Evolutionary conservation across 2,113 vertebrate genomes (phyloP).

Genomic region (Nerophis lumbriciformis): DNA sequence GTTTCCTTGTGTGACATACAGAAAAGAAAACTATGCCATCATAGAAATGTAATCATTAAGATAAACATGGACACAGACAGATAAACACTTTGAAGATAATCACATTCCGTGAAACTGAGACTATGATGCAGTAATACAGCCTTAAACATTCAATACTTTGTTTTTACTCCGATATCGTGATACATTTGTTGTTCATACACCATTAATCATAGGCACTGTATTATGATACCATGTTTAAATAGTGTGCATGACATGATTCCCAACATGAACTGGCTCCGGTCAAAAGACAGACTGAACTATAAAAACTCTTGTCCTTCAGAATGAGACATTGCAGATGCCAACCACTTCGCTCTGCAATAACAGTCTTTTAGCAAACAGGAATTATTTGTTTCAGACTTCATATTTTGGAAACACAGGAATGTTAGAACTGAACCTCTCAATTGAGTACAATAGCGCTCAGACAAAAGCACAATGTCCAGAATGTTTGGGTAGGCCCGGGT

Average conservation of each 20-base stretch:
- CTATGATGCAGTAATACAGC: not conserved
- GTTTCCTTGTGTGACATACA: too few relatives aligned
- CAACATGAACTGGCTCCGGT: not conserved
- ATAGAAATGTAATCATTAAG: not conserved
- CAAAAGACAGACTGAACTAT: not conserved
- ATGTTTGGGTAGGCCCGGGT: conserved; percentile 35
- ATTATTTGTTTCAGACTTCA: not conserved
- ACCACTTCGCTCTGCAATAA: not conserved
- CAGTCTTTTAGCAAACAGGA: conserved; percentile 3
- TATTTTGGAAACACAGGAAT: not conserved
- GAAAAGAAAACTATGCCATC: not conserved
- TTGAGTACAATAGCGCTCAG: conserved; percentile 11
- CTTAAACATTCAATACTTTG: too few relatives aligned
- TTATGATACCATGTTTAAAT: not conserved
- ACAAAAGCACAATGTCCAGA: conserved; percentile 7
- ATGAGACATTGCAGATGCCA: not conserved
- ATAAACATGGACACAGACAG: too few relatives aligned
- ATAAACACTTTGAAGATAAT: not conserved
- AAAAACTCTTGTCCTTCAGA: conserved; percentile 2
- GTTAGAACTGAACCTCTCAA: conserved; percentile 17
- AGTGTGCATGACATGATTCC: not conserved
- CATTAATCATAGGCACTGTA: not conserved
- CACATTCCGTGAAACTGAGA: not conserved
- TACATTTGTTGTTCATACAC: not conserved
- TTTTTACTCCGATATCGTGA: not conserved